These are phyloP conservation scores for Mirounga angustirostris DNA, from an alignment of 2,113 vertebrate species.

Conservation along the genomic window DNA sequence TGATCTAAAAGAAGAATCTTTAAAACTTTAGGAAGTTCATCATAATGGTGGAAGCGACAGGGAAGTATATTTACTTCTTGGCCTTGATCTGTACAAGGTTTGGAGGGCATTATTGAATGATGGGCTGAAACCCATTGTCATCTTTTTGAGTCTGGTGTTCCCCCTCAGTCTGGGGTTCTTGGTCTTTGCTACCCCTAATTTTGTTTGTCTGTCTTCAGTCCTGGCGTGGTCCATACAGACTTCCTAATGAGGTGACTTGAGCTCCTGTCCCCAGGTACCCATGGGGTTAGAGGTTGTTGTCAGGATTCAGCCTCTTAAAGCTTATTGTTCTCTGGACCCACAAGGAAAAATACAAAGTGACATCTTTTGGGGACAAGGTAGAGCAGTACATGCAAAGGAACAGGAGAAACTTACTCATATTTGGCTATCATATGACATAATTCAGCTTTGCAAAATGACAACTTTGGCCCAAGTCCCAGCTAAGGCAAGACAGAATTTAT, in stretches of 20 bases:
- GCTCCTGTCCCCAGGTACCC: conserved; percentile 24
- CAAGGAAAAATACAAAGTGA: conserved; percentile 34
- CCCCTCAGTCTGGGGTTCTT: background rate
- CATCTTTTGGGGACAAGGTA: background rate
- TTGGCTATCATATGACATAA: conserved; percentile 31
- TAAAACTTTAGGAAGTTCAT: conserved; percentile 57
- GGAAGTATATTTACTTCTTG: background rate
- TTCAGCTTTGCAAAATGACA: conserved; percentile 64
- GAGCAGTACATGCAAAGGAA: conserved; percentile 28
- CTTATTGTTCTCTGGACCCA: conserved; percentile 11
- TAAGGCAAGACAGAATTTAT: conserved; percentile 48
- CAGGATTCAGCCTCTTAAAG: conserved; percentile 34
- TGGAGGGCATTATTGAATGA: background rate
- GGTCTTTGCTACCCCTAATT: conserved; percentile 21
- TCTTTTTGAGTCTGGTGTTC: conserved; percentile 8
- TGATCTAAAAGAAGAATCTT: conserved; percentile 49
- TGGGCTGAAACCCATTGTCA: background rate
- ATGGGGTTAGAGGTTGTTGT: conserved; percentile 66
- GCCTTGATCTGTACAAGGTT: background rate
- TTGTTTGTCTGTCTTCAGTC: conserved; percentile 61
- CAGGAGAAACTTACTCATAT: conserved; percentile 16
- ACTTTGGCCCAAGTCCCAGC: background rate
- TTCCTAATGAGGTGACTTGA: conserved; percentile 57
- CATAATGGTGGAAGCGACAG: background rate
- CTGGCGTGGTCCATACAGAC: conserved; percentile 33